Evolutionary conservation across 2,888 invertebrate genomes (phyloP).

Genomic region (Phyllotreta striolata): DNA sequence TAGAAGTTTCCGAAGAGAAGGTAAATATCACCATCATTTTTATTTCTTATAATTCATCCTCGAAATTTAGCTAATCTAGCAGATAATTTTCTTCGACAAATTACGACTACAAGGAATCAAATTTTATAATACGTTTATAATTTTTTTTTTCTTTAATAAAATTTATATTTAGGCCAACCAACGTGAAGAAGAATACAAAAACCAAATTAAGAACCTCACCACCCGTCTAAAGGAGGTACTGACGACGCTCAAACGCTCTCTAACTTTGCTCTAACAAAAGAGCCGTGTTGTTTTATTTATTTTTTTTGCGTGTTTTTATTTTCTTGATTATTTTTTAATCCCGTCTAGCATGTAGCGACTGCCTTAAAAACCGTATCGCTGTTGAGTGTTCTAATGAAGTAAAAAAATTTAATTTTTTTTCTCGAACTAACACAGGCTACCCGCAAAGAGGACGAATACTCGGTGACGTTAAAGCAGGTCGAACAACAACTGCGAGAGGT

Average conservation of each 20-base stretch:
- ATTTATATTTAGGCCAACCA: constrained; percentile 85
- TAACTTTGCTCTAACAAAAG: constrained; percentile 34
- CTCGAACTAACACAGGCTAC: constrained; percentile 78
- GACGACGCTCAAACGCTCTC: constrained; percentile 10
- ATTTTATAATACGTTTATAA: too few species aligned
- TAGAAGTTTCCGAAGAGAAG: constrained; percentile 99
- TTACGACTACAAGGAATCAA: too few species aligned
- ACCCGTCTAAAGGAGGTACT: constrained; percentile 99
- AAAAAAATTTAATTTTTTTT: constrained; percentile 56
- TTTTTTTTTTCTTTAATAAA: not conserved
- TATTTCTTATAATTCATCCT: not conserved
- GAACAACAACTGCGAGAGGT: constrained; percentile 94
- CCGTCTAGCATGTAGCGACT: constrained; percentile 33
- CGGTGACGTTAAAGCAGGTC: constrained; percentile 88
- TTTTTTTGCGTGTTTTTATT: constrained; percentile 29
- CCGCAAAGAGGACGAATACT: constrained; percentile 93
- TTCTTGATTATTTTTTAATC: too few species aligned
- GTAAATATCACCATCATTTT: constrained; percentile 66
- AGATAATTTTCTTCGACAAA: not conserved
- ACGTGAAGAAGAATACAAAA: constrained; percentile 99
- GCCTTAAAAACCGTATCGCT: constrained; percentile 15
- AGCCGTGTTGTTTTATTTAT: constrained; percentile 20
- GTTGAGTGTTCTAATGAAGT: constrained; percentile 44
- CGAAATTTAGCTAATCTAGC: not conserved
- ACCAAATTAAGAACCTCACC: constrained; percentile 98